These are phyloP conservation scores for Crossocerus cetratus DNA, from an alignment of 2,888 invertebrate species.

Conservation along the genomic window DNA sequence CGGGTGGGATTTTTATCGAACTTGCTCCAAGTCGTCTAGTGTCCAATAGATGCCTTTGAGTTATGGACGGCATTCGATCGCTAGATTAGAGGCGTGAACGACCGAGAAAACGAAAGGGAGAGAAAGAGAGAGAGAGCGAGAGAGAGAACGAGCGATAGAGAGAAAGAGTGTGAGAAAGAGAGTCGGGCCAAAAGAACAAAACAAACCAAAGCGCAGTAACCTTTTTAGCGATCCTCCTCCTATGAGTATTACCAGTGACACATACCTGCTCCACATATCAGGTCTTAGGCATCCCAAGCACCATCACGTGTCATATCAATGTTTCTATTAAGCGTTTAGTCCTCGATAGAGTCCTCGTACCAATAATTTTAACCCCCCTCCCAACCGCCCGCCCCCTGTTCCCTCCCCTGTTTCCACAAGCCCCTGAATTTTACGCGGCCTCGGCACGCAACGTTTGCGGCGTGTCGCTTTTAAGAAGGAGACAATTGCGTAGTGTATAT, in stretches of 20 bases:
- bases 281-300: constrained; percentile 71
- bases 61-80: neutral
- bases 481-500: neutral
- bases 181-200: constrained; percentile 45
- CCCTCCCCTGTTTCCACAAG: constrained; percentile 2
- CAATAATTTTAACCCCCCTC: constrained; percentile 7
- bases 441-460: neutral
- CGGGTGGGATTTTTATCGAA: no score
- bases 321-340: constrained; percentile 63
- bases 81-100: neutral
- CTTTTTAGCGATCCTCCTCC: constrained; percentile 67
- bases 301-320: constrained; percentile 74
- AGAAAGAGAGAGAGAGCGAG: no score
- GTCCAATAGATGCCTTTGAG: no score
- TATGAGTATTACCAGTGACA: constrained; percentile 74
- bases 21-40: no score
- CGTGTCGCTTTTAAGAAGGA: neutral
- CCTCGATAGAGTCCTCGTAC: constrained; percentile 24
- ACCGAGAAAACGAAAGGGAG: no score
- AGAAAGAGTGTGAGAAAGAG: neutral
- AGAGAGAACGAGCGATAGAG: neutral
- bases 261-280: constrained; percentile 75
- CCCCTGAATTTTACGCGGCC: neutral
- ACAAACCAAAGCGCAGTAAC: constrained; percentile 68
- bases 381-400: neutral